A percentile compares a stretch with the other conserved stretches of the same genome.
phyloP scores from a whole-genome alignment of 2,888 invertebrate genomes.

The Unio delphinus region DNA sequence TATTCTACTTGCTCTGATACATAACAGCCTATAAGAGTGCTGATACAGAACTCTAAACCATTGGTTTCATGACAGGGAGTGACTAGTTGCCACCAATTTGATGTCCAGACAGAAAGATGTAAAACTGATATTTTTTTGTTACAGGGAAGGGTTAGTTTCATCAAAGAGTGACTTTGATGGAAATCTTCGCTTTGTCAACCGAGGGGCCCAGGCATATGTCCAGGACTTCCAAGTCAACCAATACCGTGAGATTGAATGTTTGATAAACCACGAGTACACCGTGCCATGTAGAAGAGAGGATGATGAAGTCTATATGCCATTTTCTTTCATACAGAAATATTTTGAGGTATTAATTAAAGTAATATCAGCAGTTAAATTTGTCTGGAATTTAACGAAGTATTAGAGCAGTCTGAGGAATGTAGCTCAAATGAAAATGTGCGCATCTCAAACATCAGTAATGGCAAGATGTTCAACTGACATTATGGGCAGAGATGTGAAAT shows the following conservation, averaged over 20 bases:
- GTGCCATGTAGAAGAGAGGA: conserved; percentile 85
- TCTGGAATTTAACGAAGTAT: background rate
- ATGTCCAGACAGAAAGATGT: too few relatives aligned
- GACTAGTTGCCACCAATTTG: background rate
- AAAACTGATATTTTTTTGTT: too few relatives aligned
- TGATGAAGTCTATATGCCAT: conserved; percentile 92
- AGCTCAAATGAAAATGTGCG: too few relatives aligned
- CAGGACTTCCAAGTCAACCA: conserved; percentile 26
- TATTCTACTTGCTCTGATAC: background rate
- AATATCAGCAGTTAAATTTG: background rate
- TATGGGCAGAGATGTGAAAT: too few relatives aligned
- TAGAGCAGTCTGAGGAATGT: too few relatives aligned
- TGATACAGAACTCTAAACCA: background rate
- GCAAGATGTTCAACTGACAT: too few relatives aligned
- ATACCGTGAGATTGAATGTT: conserved; percentile 75
- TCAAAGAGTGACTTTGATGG: conserved; percentile 8
- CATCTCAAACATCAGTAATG: too few relatives aligned
- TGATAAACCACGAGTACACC: conserved; percentile 89
- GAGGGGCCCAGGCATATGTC: conserved; percentile 35
- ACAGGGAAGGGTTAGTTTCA: background rate
- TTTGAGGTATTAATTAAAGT: conserved; percentile 82
- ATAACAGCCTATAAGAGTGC: background rate
- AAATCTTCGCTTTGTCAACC: conserved; percentile 21
- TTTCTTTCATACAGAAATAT: conserved; percentile 92
- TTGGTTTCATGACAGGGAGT: background rate